Conservation (phyloP, 2,797 vertebrate species). For the Lepilemur septentrionalis region DNA sequence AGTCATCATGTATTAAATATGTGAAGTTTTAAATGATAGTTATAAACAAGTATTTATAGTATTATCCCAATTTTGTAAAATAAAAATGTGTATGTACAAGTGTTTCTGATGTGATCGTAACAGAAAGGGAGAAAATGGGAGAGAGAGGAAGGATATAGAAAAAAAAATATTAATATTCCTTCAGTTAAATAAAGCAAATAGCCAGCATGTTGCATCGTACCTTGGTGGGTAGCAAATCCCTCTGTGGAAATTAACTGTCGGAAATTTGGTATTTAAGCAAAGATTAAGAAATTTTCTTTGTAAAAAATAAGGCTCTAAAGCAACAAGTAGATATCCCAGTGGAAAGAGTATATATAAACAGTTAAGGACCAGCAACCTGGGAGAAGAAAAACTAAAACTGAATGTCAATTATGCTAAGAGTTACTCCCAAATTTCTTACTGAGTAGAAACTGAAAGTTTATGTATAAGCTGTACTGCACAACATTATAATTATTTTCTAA, state of each 20-base stretch:
- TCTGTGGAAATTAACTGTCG: background rate
- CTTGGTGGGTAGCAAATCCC: background rate
- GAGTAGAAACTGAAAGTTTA: background rate
- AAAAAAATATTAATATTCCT: background rate
- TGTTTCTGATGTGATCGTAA: background rate
- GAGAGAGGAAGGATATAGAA: background rate
- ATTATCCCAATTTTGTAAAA: background rate
- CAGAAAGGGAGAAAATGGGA: background rate
- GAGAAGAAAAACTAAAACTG: background rate
- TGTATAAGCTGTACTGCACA: background rate
- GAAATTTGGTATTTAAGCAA: background rate
- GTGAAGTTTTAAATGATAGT: background rate
- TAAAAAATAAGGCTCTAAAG: background rate
- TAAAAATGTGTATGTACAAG: background rate
- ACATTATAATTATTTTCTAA: background rate
- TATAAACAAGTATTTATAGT: background rate
- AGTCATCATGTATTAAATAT: background rate
- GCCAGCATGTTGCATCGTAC: background rate
- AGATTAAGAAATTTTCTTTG: background rate
- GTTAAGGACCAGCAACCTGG: background rate
- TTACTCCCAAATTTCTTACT: background rate
- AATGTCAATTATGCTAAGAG: background rate
- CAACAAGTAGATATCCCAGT: background rate
- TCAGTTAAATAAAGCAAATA: background rate
- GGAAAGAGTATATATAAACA: background rate